Conservation (phyloP, 2,888 invertebrate genomes). For the Orgyia antiqua region DNA sequence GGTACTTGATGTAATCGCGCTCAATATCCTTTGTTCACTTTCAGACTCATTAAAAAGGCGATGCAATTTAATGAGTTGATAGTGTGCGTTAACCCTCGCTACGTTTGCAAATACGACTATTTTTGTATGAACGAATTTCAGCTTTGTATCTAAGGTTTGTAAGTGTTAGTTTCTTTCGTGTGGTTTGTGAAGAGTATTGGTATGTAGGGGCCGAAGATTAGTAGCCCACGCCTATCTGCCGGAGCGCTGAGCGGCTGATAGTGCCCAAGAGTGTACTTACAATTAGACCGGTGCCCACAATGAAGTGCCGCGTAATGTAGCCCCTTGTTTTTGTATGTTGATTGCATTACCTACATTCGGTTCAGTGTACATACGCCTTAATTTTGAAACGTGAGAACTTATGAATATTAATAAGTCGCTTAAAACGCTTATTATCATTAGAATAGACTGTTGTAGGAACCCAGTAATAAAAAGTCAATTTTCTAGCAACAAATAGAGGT, state of each 20-base stretch:
- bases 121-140: slow-evolving; percentile 23
- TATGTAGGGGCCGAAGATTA: slow-evolving; percentile 78
- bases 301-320: slow-evolving; percentile 74
- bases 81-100: slow-evolving; percentile 77
- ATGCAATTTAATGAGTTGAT: slow-evolving; percentile 79
- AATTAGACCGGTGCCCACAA: slow-evolving; percentile 77
- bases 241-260: slow-evolving; percentile 76
- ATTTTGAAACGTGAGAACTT: slow-evolving; percentile 14
- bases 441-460: too few species aligned
- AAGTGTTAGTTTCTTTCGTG: slow-evolving; percentile 36
- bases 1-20: slow-evolving; percentile 75
- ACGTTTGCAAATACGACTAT: slow-evolving; percentile 65
- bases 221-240: slow-evolving; percentile 75
- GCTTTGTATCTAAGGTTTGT: slow-evolving; percentile 30
- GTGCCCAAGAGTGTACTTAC: slow-evolving; percentile 77
- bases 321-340: slow-evolving; percentile 76
- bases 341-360: slow-evolving; percentile 59
- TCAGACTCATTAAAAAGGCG: slow-evolving; percentile 79
- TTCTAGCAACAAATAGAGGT: too few species aligned
- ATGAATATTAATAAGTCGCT: slow-evolving; percentile 23
- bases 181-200: slow-evolving; percentile 44
- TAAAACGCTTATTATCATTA: slow-evolving; percentile 7
- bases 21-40: slow-evolving; percentile 78
- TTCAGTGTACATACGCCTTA: slow-evolving; percentile 11
- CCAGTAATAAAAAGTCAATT: too few species aligned